phyloP scores from a whole-genome alignment of 2,113 vertebrate species.

The Puffinus mauretanicus region DNA sequence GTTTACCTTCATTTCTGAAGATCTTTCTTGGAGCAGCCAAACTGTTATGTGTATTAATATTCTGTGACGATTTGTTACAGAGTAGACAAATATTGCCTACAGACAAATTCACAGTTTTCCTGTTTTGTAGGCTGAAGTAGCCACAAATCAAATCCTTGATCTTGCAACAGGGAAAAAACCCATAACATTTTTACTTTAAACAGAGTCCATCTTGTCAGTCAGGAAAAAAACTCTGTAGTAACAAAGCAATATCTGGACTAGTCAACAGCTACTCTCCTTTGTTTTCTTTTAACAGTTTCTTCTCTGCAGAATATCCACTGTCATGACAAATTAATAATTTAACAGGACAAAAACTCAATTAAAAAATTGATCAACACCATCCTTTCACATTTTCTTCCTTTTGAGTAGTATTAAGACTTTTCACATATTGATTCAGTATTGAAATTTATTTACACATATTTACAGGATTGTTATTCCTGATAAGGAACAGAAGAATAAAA shows the following conservation, averaged over 20 bases:
- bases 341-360: background rate
- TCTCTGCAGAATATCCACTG: background rate
- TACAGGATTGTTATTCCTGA: background rate
- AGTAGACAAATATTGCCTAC: background rate
- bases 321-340: background rate
- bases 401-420: background rate
- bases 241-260: background rate
- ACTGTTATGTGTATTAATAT: conserved; percentile 52
- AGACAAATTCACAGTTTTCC: conserved; percentile 69
- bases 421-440: background rate
- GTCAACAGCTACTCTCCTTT: background rate
- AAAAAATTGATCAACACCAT: background rate
- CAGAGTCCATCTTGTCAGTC: background rate
- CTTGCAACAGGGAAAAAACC: background rate
- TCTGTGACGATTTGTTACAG: conserved; percentile 29
- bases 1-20: background rate
- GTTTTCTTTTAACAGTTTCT: background rate
- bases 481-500: background rate
- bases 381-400: background rate
- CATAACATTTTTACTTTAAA: background rate
- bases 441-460: background rate
- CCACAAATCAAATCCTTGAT: conserved; percentile 71
- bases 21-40: background rate
- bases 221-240: background rate
- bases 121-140: conserved; percentile 44